These are phyloP conservation scores for Columba janthina DNA, from an alignment of 2,113 vertebrate species.

Conservation along the genomic window DNA sequence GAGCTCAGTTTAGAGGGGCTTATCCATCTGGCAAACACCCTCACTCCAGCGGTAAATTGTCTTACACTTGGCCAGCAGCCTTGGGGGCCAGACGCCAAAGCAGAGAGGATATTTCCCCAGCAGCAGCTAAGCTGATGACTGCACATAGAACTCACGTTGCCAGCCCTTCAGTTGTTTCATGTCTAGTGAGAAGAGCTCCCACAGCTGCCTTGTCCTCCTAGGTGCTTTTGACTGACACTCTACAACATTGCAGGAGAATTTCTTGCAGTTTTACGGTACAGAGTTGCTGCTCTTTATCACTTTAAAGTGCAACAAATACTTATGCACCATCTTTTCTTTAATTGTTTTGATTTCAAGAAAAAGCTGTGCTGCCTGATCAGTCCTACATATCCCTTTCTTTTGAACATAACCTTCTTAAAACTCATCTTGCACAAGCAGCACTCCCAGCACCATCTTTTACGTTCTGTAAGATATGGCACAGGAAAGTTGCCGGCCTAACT, in stretches of 20 bases:
- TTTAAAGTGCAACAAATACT: background rate
- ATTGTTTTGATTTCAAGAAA: background rate
- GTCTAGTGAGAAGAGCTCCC: background rate
- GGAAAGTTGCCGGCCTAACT: background rate
- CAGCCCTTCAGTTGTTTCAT: background rate
- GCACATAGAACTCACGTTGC: background rate
- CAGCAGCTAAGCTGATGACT: conserved; percentile 32
- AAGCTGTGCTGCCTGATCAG: background rate
- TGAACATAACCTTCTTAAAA: background rate
- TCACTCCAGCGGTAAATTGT: background rate
- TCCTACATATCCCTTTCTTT: background rate
- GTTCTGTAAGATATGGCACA: background rate
- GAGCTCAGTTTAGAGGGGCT: conserved; percentile 33
- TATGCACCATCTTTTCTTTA: background rate
- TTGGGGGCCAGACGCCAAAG: background rate
- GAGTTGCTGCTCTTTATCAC: background rate
- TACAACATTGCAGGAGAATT: background rate
- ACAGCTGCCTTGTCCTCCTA: conserved; percentile 45
- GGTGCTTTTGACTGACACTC: background rate
- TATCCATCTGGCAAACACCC: conserved; percentile 33
- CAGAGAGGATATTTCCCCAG: background rate
- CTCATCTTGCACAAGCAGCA: background rate
- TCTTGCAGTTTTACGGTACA: background rate
- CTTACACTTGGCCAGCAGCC: conserved; percentile 30
- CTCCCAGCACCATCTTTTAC: background rate